These are phyloP conservation scores for Drosophila sucinea DNA, from an alignment of 1,140 invertebrate genomes.

Conservation along the genomic window DNA sequence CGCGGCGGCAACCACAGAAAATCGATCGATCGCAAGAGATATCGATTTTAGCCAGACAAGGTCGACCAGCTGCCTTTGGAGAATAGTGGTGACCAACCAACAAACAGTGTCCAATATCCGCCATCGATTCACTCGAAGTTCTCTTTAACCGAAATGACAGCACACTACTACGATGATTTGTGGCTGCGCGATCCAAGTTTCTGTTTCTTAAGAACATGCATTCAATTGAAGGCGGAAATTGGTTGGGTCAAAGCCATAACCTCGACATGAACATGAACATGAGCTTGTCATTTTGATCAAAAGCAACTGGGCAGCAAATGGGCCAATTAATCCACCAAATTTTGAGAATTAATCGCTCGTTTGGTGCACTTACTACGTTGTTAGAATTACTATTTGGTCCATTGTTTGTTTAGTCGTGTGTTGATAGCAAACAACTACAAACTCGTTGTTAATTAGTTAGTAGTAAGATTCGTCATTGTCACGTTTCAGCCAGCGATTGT, in stretches of 20 bases:
- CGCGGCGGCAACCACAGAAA: slow-evolving; percentile 42
- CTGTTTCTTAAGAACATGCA: slow-evolving; percentile 31
- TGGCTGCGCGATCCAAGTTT: slow-evolving; percentile 6
- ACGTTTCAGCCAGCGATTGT: slow-evolving; percentile 42
- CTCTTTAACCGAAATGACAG: not conserved
- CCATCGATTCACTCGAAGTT: slow-evolving; percentile 27
- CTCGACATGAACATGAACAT: slow-evolving; percentile 2
- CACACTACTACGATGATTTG: slow-evolving; percentile 46
- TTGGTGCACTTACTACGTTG: slow-evolving; percentile 3
- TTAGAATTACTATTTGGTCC: slow-evolving; percentile 44
- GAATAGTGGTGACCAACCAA: slow-evolving; percentile 32
- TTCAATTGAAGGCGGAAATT: slow-evolving; percentile 65
- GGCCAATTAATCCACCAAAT: slow-evolving; percentile 61
- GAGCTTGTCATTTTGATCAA: slow-evolving; percentile 25
- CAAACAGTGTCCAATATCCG: slow-evolving; percentile 29
- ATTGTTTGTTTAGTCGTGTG: slow-evolving; percentile 21
- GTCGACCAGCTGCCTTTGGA: slow-evolving; percentile 64
- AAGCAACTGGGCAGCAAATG: slow-evolving; percentile 21
- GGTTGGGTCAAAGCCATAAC: slow-evolving; percentile 49
- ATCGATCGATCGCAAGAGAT: slow-evolving; percentile 56
- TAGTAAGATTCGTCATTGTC: slow-evolving; percentile 50
- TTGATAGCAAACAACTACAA: slow-evolving; percentile 36
- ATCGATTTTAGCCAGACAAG: slow-evolving; percentile 53
- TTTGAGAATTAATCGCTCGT: slow-evolving; percentile 64
- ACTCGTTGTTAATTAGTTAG: slow-evolving; percentile 58